Base-by-base conservation (phyloP, 2,888 invertebrate species). In the Poecilobothrus nobilitatus region DNA sequence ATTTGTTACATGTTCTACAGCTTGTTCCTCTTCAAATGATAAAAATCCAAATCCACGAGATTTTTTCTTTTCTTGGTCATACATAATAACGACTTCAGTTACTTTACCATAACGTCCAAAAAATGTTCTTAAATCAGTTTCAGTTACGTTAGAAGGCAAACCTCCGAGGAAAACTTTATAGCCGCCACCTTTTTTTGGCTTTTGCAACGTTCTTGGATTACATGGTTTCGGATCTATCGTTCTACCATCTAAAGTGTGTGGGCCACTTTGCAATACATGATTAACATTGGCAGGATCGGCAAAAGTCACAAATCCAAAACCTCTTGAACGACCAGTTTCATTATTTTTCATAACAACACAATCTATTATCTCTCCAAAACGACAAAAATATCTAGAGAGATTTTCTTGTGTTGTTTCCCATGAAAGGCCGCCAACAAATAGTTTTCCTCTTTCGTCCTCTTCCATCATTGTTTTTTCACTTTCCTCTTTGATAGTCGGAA, bases 281-380 rank as follows among this genome's bases (percentile, higher is more conserved):
- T 91, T 90, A 68, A 97, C 96, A 81, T 95, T 91, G 68, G 89
- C 87, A 22, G 95, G 94, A 82, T 97, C 96, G 72, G 94, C 91
- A 82, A 96, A 97, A 70, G 96, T 97, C 69, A 97, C 95, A 83
- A 97, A 97, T 65, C 97, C 97, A 83, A 97, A 97, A 71, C 97
- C 97, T 77, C 97, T 87, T 69, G 96, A 97, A 76, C 96, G 88
- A 12, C 96, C 96, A 63, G 96, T 95, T 83, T 96, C 95, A 78
- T 92, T 94, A 84, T 97, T 97, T 84, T 95, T 96, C 97, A 97
- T 97, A 73, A 97, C 97, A 73, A 97, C 95, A 82, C 96, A 96
- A 84, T 97, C 97, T 75, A 95, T 94, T 68, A 97, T 96, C 81
- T 97, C 96, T 70, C 97, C 97, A 84, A 94, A 97, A 74, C 94